Base-by-base conservation (phyloP, 2,113 vertebrate species). In the Terrapene triunguis region DNA sequence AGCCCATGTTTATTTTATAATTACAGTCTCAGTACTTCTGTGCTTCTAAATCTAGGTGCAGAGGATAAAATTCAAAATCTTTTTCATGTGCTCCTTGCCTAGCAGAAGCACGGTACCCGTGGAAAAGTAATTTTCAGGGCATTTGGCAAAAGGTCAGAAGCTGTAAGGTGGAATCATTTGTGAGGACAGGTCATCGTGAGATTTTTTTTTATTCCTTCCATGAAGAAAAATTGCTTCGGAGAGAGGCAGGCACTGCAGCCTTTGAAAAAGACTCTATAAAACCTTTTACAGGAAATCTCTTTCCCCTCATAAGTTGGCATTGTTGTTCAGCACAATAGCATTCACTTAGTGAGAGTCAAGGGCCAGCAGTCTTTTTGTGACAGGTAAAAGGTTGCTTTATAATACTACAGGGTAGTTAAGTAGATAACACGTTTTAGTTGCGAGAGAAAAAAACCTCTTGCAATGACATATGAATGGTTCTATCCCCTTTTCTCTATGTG, bases 301-400 rank as follows among this genome's bases (percentile, higher is more conserved):
- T 87, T 94, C 89, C 89, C 51, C 72, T 96, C 85, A 7, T 3
- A 72, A 91, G 44, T 17, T 53, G 53, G 87, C 44, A 76, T 29
- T 98, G 93, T 85, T 95, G 95, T 88, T 94, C 44, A 74, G 47
- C 93, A 97, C 95, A 98, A 96, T 38, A 90, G 95, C 79, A 89
- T 95, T 82, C 88, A 55, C 89, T 97, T 91, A 84, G 86, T 80
- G 80, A 38, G 42, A 89, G 89, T 22, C 53, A 85, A 92, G 95
- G 94, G 94, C 85, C 94, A 96, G 88, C 87, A 92, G 55, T 84
- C 85, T 87, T 96, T 95, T 93, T 87, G 29, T 85, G 88, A 79
- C 8, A 89, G 93, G 89, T 94, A 92, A 95, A 96, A 95, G 92
- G 90, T 93, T 93, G 47, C 72, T 92, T 92, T 84, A 25, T 85